Percentiles rank a stretch among this genome's conserved stretches.
These are phyloP conservation scores for Cepaea hortensis DNA, from an alignment of 2,888 invertebrate genomes.

Conservation along the genomic window DNA sequence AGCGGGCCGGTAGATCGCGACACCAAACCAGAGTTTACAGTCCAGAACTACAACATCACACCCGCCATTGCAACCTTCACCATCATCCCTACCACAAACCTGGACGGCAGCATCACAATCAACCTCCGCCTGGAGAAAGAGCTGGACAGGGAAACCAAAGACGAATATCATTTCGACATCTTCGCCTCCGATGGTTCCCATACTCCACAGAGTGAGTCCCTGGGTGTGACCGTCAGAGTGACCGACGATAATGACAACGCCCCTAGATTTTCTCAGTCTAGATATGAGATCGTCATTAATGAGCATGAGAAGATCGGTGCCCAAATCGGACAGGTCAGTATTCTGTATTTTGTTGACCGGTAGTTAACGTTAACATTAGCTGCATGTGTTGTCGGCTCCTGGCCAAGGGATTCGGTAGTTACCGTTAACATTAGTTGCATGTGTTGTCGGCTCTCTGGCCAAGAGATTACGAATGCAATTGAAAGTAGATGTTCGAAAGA, in stretches of 20 bases:
- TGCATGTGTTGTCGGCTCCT: too few relatives aligned
- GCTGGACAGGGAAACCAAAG: conserved; percentile 62
- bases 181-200: conserved; percentile 64
- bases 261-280: conserved; percentile 49
- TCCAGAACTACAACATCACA: conserved; percentile 62
- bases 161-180: conserved; percentile 62
- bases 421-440: too few relatives aligned
- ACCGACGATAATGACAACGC: conserved; percentile 67
- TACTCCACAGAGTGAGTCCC: conserved; percentile 56
- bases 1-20: conserved; percentile 64
- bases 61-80: conserved; percentile 59
- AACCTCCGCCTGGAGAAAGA: conserved; percentile 60
- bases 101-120: conserved; percentile 63
- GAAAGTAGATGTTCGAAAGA: too few relatives aligned
- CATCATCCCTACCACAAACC: conserved; percentile 60
- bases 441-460: too few relatives aligned
- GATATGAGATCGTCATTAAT: conserved; percentile 58
- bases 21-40: conserved; percentile 59
- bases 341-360: not conserved
- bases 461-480: too few relatives aligned
- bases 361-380: too few relatives aligned
- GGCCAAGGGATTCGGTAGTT: too few relatives aligned
- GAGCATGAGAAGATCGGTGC: conserved; percentile 53
- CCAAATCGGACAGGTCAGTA: conserved; percentile 33
- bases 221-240: conserved; percentile 60